Evolutionary conservation across 2,888 invertebrate genomes (phyloP).

Genomic region (Ceraclea dissimilis): DNA sequence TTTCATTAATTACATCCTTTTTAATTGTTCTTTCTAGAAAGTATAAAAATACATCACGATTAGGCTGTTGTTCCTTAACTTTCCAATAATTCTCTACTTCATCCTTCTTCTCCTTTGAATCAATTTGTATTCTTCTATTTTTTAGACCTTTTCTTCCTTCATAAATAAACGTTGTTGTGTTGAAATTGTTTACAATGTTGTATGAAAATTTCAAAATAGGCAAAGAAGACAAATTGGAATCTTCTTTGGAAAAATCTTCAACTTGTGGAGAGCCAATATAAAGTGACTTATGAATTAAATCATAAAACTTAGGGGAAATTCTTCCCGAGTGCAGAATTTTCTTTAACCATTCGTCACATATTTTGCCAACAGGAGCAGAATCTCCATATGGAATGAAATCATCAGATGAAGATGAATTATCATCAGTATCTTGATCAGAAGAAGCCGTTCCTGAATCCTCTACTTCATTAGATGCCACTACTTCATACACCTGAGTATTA

Average conservation of each 20-base stretch:
- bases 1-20: constrained; percentile 32
- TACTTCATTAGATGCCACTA: neutral
- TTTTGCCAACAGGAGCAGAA: neutral
- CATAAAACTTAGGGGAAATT: constrained; percentile 60
- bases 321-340: constrained; percentile 51
- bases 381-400: neutral
- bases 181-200: constrained; percentile 41
- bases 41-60: constrained; percentile 38
- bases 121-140: constrained; percentile 35
- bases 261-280: constrained; percentile 64
- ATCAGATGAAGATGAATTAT: neutral
- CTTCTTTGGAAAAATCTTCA: constrained; percentile 56
- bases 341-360: constrained; percentile 50
- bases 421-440: neutral
- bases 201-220: constrained; percentile 56
- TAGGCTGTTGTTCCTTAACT: constrained; percentile 11
- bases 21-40: constrained; percentile 43
- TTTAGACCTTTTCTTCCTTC: constrained; percentile 37
- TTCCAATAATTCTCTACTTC: constrained; percentile 18
- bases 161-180: constrained; percentile 35
- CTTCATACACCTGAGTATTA: too few species aligned
- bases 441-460: neutral
- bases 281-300: constrained; percentile 56
- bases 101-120: constrained; percentile 27
- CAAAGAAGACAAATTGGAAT: constrained; percentile 52